phyloP scores from a whole-genome alignment of 2,113 vertebrate genomes.

The Falcunculus frontatus region DNA sequence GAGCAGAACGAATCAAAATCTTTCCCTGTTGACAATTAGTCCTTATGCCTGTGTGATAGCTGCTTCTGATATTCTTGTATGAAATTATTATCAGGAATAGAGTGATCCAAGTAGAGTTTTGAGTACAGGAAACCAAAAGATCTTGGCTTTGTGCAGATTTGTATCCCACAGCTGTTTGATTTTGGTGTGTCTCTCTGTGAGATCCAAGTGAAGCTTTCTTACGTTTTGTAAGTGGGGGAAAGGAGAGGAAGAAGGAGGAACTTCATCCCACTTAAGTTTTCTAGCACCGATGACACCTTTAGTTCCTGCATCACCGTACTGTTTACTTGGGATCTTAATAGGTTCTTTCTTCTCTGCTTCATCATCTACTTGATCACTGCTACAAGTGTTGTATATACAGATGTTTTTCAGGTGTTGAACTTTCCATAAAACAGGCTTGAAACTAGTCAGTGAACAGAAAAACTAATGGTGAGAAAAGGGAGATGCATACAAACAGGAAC shows the following conservation, averaged over 20 bases:
- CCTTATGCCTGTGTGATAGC: fast-evolving
- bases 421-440: neutral
- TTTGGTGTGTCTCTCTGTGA: neutral
- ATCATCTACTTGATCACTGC: neutral
- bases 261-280: neutral
- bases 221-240: fast-evolving
- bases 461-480: neutral
- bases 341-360: neutral
- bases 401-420: neutral
- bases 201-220: neutral
- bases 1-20: neutral
- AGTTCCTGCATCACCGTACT: neutral
- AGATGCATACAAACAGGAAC: neutral
- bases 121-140: neutral
- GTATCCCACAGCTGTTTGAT: neutral
- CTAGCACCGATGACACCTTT: neutral
- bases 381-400: neutral
- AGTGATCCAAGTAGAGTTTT: neutral
- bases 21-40: neutral
- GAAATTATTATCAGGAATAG: neutral
- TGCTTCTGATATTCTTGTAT: neutral
- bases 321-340: neutral
- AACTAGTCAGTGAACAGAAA: neutral
- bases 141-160: neutral
- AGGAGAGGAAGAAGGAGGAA: neutral